phyloP scores from a whole-genome alignment of 2,888 invertebrate species.

The Erpobdella octoculata region DNA sequence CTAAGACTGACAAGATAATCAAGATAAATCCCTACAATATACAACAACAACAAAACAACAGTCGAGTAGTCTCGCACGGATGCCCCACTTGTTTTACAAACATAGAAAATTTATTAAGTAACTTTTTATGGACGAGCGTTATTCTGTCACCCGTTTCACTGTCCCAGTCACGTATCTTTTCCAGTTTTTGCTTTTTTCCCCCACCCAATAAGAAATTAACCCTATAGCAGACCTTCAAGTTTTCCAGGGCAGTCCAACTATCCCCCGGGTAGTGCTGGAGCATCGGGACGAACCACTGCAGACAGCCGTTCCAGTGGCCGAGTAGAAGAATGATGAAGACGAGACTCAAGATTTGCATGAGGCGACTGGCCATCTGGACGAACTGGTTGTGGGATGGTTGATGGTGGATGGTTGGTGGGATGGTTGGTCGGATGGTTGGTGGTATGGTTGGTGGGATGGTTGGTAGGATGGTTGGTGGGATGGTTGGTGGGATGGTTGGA shows the following conservation, averaged over 20 bases:
- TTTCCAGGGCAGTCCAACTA: slow-evolving; percentile 25
- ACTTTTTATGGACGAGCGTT: too few relatives aligned
- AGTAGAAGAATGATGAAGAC: slow-evolving; percentile 22
- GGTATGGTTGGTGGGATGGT: not conserved
- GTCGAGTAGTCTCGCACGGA: too few relatives aligned
- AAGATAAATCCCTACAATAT: not conserved
- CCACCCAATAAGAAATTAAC: not conserved
- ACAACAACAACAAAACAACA: not conserved
- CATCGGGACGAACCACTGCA: slow-evolving; percentile 27
- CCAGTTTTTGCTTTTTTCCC: not conserved
- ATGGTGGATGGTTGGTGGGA: not conserved
- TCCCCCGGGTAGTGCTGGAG: slow-evolving; percentile 25
- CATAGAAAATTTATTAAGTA: too few relatives aligned
- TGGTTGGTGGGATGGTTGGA: not conserved
- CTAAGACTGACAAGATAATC: not conserved
- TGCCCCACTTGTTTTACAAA: too few relatives aligned
- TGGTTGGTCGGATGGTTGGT: not conserved
- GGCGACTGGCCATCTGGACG: slow-evolving; percentile 14
- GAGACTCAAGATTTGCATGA: slow-evolving; percentile 19
- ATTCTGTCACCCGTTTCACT: too few relatives aligned
- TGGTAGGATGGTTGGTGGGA: not conserved
- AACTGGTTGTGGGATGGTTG: not conserved
- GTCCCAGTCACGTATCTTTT: not conserved
- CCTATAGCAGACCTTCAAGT: slow-evolving; percentile 9
- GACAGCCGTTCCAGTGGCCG: slow-evolving; percentile 27